phyloP scores from a whole-genome alignment of 2,888 invertebrate species.

The Horisme vitalbata region DNA sequence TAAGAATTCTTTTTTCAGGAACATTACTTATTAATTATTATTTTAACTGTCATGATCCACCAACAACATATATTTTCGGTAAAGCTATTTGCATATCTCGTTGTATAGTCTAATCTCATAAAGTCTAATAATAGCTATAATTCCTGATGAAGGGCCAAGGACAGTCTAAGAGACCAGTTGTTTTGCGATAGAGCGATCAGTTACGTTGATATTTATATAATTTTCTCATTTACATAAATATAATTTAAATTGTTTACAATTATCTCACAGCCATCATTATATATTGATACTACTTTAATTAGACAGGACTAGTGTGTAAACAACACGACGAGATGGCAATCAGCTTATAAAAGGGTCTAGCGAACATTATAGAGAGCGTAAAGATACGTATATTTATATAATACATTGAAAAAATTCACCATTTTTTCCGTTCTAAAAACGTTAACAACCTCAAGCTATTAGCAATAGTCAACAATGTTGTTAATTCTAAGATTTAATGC shows the following conservation, averaged over 20 bases:
- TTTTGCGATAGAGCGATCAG: slow-evolving; percentile 57
- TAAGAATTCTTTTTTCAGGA: slow-evolving; percentile 4
- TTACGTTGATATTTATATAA: slow-evolving; percentile 58
- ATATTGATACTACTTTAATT: slow-evolving; percentile 82
- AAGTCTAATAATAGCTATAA: slow-evolving; percentile 14
- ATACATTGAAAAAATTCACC: slow-evolving; percentile 79
- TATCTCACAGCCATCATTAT: slow-evolving; percentile 83
- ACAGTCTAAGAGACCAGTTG: slow-evolving; percentile 41
- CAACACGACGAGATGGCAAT: slow-evolving; percentile 75
- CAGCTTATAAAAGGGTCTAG: slow-evolving; percentile 79
- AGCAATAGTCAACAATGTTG: slow-evolving; percentile 83
- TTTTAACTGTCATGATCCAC: neutral
- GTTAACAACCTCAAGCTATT: slow-evolving; percentile 83
- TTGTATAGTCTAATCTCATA: slow-evolving; percentile 7
- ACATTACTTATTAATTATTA: neutral
- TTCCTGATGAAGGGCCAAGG: slow-evolving; percentile 30
- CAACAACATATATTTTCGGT: neutral
- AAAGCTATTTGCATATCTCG: slow-evolving; percentile 6
- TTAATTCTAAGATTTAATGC: slow-evolving; percentile 77
- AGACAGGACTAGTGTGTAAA: slow-evolving; percentile 78
- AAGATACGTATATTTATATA: slow-evolving; percentile 51
- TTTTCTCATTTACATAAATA: slow-evolving; percentile 75
- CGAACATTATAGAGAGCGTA: slow-evolving; percentile 74
- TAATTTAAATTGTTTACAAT: slow-evolving; percentile 81
- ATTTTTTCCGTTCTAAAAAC: slow-evolving; percentile 79